Base-by-base conservation (phyloP, 2,888 invertebrate species). In the Andricus quercusramuli region DNA sequence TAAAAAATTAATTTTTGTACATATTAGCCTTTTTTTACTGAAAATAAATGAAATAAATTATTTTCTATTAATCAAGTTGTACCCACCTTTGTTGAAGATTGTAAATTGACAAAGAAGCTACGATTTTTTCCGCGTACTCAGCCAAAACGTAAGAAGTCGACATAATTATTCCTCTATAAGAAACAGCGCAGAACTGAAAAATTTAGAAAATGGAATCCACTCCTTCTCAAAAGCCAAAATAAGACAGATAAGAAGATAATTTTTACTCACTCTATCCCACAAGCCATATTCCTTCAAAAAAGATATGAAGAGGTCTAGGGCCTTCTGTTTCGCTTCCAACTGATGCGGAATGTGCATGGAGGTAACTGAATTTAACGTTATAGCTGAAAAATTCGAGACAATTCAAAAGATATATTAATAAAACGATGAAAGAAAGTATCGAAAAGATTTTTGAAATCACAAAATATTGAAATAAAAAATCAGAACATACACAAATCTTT, bases 331-430 rank as follows among this genome's bases (percentile, higher is more conserved):
- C 91, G 98, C 98, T 85, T 96, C 95, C 79, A 99, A 93, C 91
- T 99, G 98, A 83, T 96, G 96, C 1, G 95, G 93, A 81, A 98
- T 95, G 92, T 98, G 97, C 93, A 98, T 95, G 3, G 98, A 97
- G 25, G 95, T 88, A 3, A 93, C 91, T 3, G 91, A 88, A 64
- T 90, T 92, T 78, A 92, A 85, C 3, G 92, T 92, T 84, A 91
- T 90, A 25, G 90, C 91, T 90, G 80, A 20, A 86, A 66, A 79
- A 80, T n/a, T n/a, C 66, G n/a, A 66, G n/a, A 66, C 3, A 17
- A 47, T 47, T 17, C 5, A 47, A 44, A 47, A 47, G 13, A 15
- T 17, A 17, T 0, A 47, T 15, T 4, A 47, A 17, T 47, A 47
- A 47, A 47, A 15, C 17, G 11, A 41, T 41, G 13, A 29, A 56